Base-by-base conservation (phyloP, 1,140 invertebrate genomes). In the Drosophila equinoxialis region DNA sequence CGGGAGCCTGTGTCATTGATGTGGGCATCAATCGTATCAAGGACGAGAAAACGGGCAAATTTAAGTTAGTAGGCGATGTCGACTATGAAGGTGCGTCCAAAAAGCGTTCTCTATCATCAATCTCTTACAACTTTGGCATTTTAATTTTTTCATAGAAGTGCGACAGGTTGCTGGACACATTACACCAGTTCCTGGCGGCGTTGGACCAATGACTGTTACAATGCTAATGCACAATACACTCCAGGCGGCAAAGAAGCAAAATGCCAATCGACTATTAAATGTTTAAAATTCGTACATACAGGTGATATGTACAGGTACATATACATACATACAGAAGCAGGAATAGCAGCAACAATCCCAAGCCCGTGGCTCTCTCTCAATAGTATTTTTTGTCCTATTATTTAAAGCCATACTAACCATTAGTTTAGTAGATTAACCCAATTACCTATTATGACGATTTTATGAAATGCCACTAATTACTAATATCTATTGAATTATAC, bases 141-240 rank as follows among this genome's bases (percentile, higher is more conserved):
- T 73, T 13, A 3, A 39, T 90, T n/a, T 55, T 45, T 71, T 94
- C 26, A 6, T 93, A 96, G 95, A 94, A 85, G 95, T 96, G 0
- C 94, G 94, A 64, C 93, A 96, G 91, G 92, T 97, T 7, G 96
- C 96, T 8, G 96, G 96, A n/a, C 93, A 95, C 35, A 96, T 97
- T 35, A 97, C 96, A 1, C 96, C 97, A 7, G 97, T 97, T 1
- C 97, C 97, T 6, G 97, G 97, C 11, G 97, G 97, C 11, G 97
- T 98, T 23, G 97, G 97, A 0, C 97, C 97, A 1, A 96, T 98
- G 95, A 98, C 97, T 5, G 96, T 98, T 0, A 95, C 96, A 1
- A 97, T 97, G 96, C 92, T 98, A 7, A 97, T 98, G 95, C 94
- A 94, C 65, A 98, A 98, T 84, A 97, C 97, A 0, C 93, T 97